phyloP scores from a whole-genome alignment of 2,888 invertebrate species.

The Drosophila tanythrix region DNA sequence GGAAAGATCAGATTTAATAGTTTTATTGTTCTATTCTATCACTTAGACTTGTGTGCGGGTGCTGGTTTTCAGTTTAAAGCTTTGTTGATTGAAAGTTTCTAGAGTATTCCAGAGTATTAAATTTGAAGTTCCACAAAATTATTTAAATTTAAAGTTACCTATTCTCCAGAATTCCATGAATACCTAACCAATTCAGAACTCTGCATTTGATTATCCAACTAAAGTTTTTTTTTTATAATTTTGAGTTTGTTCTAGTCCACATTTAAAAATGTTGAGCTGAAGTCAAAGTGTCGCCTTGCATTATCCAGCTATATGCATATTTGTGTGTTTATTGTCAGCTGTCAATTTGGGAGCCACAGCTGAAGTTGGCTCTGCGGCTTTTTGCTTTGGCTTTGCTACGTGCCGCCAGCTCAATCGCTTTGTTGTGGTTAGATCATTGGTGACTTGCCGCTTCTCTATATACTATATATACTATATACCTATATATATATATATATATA shows the following conservation, averaged over 20 bases:
- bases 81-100: no score
- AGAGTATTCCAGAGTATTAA: not conserved
- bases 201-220: no score
- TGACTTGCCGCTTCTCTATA: conserved; percentile 42
- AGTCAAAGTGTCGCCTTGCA: conserved; percentile 1
- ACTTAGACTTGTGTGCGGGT: no score
- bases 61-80: no score
- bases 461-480: not conserved
- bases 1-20: not conserved
- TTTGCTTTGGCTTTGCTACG: conserved; percentile 28
- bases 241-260: not conserved
- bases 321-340: conserved; percentile 10
- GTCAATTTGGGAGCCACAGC: conserved; percentile 28
- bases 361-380: conserved; percentile 35
- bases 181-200: no score
- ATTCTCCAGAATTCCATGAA: not conserved
- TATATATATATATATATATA: not conserved
- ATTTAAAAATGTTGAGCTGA: not conserved
- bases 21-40: no score
- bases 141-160: no score
- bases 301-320: not conserved
- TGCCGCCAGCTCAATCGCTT: conserved; percentile 29
- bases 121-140: not conserved
- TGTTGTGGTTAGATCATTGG: conserved; percentile 62
- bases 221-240: not conserved